Evolutionary conservation across 2,888 invertebrate genomes (phyloP), one percentile per base, ranked within the genome.

Genomic region (Polia nebulosa): DNA sequence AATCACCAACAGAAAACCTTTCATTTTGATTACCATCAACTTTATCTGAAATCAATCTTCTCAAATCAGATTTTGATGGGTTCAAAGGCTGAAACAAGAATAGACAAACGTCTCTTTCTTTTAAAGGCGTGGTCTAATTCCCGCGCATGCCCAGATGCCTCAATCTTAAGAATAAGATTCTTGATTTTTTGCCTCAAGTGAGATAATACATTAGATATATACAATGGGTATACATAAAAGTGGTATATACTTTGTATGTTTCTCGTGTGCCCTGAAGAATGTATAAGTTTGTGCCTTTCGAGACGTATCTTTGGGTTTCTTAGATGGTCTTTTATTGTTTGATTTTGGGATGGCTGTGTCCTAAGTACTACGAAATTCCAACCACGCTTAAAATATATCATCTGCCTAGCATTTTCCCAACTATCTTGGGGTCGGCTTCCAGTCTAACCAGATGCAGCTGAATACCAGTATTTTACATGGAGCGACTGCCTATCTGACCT

Each of bases 111-210:
- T 95, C 95, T 90, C 92, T 89, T 87, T 95, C 94, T 58, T 66
- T 53, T 78, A 76, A 77, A 91, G 95, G 95, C 94, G 95, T 86
- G 88, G 95, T 92, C 89, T 89, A 70, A 59, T 49, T 39, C 36
- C 44, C 81, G 91, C 94, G 94, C 95, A 95, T 94, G 95, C 95
- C 92, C 89, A 84, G 51, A 73, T 44, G 2, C 36, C 68, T 59
- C 80, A 80, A 89, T 93, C 94, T 94, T 93, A 93, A 95, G 94
- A 94, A 93, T 92, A 94, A 94, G 94, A 94, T 85, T 81, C 84
- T 87, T 84, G 87, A 87, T 89, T 91, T 92, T 92, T 91, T 91
- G 91, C 88, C 77, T 87, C 86, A 88, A 70, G 66, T 73, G 74
- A 77, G 87, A 88, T 91, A 90, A 90, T 90, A 92, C 87, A 89